phyloP scores from a whole-genome alignment of 2,113 vertebrate genomes.

The Callaeas wilsoni region DNA sequence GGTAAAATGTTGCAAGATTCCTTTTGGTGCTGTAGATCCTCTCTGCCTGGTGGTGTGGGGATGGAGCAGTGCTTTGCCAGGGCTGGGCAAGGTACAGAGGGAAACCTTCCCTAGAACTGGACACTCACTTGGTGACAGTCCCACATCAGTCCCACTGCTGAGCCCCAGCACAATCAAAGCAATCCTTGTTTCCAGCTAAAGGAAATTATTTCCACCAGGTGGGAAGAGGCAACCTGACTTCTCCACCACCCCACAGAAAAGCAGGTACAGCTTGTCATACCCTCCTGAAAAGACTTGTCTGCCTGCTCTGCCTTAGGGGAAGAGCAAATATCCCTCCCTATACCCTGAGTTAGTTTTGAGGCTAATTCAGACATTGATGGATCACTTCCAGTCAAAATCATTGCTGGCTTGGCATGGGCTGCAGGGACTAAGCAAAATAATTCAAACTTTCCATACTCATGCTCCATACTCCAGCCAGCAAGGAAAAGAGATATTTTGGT shows the following conservation, averaged over 20 bases:
- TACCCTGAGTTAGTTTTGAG: background rate
- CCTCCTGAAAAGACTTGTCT: background rate
- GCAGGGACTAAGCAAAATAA: background rate
- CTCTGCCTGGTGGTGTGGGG: background rate
- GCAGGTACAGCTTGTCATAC: background rate
- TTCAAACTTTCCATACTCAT: background rate
- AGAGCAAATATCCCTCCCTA: background rate
- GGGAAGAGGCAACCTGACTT: background rate
- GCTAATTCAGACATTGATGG: fast-evolving
- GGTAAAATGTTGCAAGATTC: background rate
- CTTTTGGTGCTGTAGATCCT: background rate
- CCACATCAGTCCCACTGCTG: background rate
- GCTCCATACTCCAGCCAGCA: background rate
- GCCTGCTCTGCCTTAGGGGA: background rate
- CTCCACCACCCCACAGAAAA: background rate
- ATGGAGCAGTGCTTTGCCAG: background rate
- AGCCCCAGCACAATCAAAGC: background rate
- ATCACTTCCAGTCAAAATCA: background rate
- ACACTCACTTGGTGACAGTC: fast-evolving
- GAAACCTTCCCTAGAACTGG: background rate
- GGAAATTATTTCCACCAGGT: background rate
- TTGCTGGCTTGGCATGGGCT: background rate
- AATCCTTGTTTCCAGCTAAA: background rate
- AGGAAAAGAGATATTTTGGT: background rate
- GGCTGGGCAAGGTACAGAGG: background rate